phyloP scores from a whole-genome alignment of 2,113 vertebrate genomes.

The Gopherus evgoodei region DNA sequence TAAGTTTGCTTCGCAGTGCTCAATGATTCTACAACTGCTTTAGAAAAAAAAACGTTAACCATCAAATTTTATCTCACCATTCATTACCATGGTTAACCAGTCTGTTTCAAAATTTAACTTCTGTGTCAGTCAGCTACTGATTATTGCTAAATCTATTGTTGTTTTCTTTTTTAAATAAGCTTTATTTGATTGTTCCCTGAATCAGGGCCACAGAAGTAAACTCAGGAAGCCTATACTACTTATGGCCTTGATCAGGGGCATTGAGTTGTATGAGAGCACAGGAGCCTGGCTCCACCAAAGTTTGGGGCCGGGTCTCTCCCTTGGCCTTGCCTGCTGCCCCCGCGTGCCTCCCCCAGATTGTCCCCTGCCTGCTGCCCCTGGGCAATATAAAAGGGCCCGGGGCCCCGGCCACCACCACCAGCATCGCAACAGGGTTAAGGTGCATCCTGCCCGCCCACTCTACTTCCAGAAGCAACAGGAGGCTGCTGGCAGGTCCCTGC shows the following conservation, averaged over 20 bases:
- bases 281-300: too few relatives aligned
- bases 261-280: too few relatives aligned
- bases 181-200: background rate
- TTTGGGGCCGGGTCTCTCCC: too few relatives aligned
- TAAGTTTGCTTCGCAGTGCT: conserved; percentile 25
- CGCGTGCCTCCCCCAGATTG: too few relatives aligned
- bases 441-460: too few relatives aligned
- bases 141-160: conserved; percentile 49
- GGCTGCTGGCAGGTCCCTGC: too few relatives aligned
- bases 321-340: too few relatives aligned
- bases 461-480: too few relatives aligned
- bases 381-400: too few relatives aligned
- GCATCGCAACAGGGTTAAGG: too few relatives aligned
- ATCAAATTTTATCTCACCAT: conserved; percentile 35
- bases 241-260: background rate
- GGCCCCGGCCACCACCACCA: too few relatives aligned
- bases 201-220: background rate
- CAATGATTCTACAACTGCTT: conserved; percentile 14
- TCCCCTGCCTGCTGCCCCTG: too few relatives aligned
- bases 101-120: conserved; percentile 47
- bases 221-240: background rate
- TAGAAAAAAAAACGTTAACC: background rate
- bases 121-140: background rate
- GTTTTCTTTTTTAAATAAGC: conserved; percentile 14
- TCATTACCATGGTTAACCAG: conserved; percentile 50